Conservation (phyloP, 2,888 invertebrate genomes). For the Drosophila pegasa region DNA sequence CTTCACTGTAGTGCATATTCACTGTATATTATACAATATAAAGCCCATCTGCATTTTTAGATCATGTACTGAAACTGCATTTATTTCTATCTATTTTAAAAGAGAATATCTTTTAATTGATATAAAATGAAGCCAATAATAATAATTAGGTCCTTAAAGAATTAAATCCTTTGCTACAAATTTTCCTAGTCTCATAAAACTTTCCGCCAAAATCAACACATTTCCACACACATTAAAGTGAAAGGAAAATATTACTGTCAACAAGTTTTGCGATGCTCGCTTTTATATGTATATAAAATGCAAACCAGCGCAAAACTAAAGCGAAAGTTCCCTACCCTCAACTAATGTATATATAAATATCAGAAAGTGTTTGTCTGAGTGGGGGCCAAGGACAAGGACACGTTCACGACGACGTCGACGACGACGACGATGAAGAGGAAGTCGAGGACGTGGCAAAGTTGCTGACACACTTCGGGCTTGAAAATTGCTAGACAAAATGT, state of each 20-base stretch:
- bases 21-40: no score
- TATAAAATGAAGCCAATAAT: not conserved
- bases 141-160: not conserved
- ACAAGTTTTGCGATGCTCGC: slow-evolving; percentile 50
- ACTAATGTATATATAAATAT: slow-evolving; percentile 60
- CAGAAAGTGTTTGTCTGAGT: slow-evolving; percentile 58
- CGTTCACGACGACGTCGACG: slow-evolving; percentile 66
- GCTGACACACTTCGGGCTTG: slow-evolving; percentile 77
- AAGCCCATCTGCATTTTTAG: no score
- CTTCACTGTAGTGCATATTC: no score
- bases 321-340: slow-evolving; percentile 58
- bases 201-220: not conserved
- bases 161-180: not conserved
- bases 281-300: slow-evolving; percentile 54
- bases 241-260: slow-evolving; percentile 35
- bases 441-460: slow-evolving; percentile 76
- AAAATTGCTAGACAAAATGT: slow-evolving; percentile 76
- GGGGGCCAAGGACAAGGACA: slow-evolving; percentile 80
- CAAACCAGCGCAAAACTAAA: slow-evolving; percentile 72
- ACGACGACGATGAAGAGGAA: slow-evolving; percentile 47
- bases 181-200: not conserved
- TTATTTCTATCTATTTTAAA: no score
- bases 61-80: no score
- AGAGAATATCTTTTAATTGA: not conserved
- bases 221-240: slow-evolving; percentile 1